Percentiles rank a stretch among this genome's conserved stretches.
Evolutionary conservation across 2,113 vertebrate species (phyloP).

Genomic region (Tympanuchus pallidicinctus): DNA sequence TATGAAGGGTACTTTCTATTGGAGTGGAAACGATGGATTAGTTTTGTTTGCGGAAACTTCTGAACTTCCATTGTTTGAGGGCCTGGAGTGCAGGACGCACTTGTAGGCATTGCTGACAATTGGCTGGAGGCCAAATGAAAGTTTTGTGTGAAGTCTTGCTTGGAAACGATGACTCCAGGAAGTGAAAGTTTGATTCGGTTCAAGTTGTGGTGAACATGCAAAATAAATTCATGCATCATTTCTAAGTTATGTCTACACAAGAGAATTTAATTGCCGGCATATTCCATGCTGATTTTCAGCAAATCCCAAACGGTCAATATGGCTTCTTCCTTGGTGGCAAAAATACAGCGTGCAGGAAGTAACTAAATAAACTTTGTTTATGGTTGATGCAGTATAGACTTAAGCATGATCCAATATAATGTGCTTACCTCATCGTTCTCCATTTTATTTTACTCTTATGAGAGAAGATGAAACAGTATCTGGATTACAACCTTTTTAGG

Average conservation of each 20-base stretch:
- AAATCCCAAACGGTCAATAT: background rate
- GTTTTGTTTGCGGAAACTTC: slow-evolving; percentile 11
- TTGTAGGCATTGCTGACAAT: background rate
- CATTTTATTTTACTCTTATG: background rate
- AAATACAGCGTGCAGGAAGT: background rate
- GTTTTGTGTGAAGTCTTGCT: background rate
- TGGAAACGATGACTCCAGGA: background rate
- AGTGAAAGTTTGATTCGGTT: slow-evolving; percentile 34
- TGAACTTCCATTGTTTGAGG: slow-evolving; percentile 37
- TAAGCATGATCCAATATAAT: background rate
- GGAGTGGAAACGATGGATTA: slow-evolving; percentile 27
- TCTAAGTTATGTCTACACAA: background rate
- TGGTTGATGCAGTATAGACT: background rate
- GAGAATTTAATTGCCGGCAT: background rate
- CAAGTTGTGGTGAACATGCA: background rate
- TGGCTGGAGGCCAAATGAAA: slow-evolving; percentile 20
- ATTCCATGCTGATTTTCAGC: background rate
- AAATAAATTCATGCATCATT: background rate
- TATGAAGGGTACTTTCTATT: background rate
- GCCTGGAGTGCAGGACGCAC: background rate
- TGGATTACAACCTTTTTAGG: background rate
- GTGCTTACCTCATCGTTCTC: background rate
- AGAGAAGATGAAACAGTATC: background rate
- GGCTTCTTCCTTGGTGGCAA: background rate
- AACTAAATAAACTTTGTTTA: background rate